Percentiles rank a stretch among this genome's conserved stretches.
Evolutionary conservation across 1,140 invertebrate species (phyloP).

Genomic region (Ephestia elutella): DNA sequence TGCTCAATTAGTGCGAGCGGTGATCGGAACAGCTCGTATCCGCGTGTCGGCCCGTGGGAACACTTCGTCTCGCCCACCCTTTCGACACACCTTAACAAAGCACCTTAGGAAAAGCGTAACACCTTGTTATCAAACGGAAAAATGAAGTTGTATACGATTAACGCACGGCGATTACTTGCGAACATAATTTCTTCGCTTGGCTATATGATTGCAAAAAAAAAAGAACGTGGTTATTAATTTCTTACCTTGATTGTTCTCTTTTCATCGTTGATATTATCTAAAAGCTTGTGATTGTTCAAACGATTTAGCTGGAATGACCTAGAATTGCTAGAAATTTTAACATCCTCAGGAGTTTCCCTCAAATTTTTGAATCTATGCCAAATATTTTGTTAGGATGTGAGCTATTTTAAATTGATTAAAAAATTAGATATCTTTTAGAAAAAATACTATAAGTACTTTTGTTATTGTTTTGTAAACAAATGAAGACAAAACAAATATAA

Average conservation of each 20-base stretch:
- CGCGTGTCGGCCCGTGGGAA: constrained; percentile 52
- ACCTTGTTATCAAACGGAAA: neutral
- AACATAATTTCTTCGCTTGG: too few species aligned
- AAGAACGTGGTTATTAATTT: neutral
- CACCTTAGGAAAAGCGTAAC: neutral
- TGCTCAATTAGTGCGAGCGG: constrained; percentile 56
- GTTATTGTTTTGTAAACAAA: neutral
- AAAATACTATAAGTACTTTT: neutral
- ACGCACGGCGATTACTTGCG: neutral
- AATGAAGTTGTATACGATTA: neutral
- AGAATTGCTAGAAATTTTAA: neutral
- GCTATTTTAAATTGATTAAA: constrained; percentile 28
- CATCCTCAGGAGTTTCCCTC: constrained; percentile 7
- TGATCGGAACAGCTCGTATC: constrained; percentile 57
- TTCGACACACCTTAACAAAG: constrained; percentile 24
- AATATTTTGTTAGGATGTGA: constrained; percentile 17
- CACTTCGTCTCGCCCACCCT: constrained; percentile 34
- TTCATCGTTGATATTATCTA: neutral
- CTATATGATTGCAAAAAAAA: too few species aligned
- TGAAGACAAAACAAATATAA: constrained; percentile 11
- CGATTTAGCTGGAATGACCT: neutral
- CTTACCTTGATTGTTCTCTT: neutral
- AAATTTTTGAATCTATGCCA: constrained; percentile 27
- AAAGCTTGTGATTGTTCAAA: neutral
- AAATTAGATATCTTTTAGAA: neutral